A percentile compares a stretch with the other conserved stretches of the same genome.
Evolutionary conservation across 2,113 vertebrate species (phyloP).

Genomic region (Synchiropus splendidus): DNA sequence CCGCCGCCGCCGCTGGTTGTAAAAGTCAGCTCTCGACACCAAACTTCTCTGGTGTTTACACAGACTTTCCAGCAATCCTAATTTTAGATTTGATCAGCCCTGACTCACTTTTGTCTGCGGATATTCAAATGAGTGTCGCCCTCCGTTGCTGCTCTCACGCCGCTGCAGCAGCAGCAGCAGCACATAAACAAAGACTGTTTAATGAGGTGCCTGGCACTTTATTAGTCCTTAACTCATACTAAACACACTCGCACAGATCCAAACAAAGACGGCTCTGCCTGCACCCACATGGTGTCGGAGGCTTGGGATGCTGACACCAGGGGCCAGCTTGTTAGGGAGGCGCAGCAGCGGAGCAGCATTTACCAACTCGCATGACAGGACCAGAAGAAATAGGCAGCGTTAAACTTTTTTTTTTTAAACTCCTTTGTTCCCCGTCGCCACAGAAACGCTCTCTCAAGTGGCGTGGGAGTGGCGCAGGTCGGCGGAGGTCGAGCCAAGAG

Average conservation of each 20-base stretch:
- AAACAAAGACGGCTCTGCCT: background rate
- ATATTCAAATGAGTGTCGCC: slow-evolving; percentile 57
- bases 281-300: slow-evolving; percentile 15
- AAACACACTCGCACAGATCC: slow-evolving; percentile 40
- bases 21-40: too few relatives aligned
- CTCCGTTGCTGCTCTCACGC: slow-evolving; percentile 44
- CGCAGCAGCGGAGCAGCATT: slow-evolving; percentile 19
- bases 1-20: too few relatives aligned
- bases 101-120: too few relatives aligned
- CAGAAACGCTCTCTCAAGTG: slow-evolving; percentile 51
- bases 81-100: too few relatives aligned
- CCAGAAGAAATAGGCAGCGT: slow-evolving; percentile 11
- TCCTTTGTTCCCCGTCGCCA: slow-evolving; percentile 41
- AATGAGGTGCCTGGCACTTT: slow-evolving; percentile 66
- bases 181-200: slow-evolving; percentile 67
- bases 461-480: slow-evolving; percentile 42
- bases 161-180: slow-evolving; percentile 53
- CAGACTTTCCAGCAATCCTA: too few relatives aligned
- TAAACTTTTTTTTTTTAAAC: slow-evolving; percentile 28
- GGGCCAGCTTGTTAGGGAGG: slow-evolving; percentile 46
- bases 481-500: slow-evolving; percentile 46
- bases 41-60: too few relatives aligned
- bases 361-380: background rate
- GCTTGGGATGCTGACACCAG: slow-evolving; percentile 33
- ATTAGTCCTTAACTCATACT: slow-evolving; percentile 61